Base-by-base conservation (phyloP, 2,797 vertebrate species). In the Myotis vivesi region DNA sequence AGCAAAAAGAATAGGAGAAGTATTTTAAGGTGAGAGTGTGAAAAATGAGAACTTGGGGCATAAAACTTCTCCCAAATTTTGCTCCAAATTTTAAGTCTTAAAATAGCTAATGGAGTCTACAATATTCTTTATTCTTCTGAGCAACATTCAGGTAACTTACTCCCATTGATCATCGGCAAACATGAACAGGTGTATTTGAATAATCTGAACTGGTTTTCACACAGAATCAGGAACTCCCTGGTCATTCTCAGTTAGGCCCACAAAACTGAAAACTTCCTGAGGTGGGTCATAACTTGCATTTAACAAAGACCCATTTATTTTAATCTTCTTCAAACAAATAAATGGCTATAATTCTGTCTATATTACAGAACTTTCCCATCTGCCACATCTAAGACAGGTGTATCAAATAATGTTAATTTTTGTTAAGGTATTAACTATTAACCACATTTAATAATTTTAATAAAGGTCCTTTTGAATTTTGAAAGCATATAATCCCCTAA, bases 381-480 rank as follows among this genome's bases (percentile, higher is more conserved):
- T 87, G 30, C 36, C 57, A 85, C 46, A 66, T 79, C 30, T 16
- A 93, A 15, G 51, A 87, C 16, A 95, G n/a, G 2, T 25, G 23
- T 77, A 79, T 90, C 53, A 82, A 36, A 88, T 77, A 94, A 86
- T 87, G 44, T 82, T 92, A 96, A 95, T 73, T 94, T 94, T 90
- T 94, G 77, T 82, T 75, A 95, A 68, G 25, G 1, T 11, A 80
- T 94, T 94, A 85, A 93, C 82, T 90, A 90, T 93, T 93, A 93
- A 89, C 59, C 64, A 53, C 9, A 88, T 94, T 95, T 92, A 79
- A 92, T 94, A 33, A 94, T 80, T 95, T 92, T 92, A 95, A 95
- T 94, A 94, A 88, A 92, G 51, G 23, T 92, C n/a, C 46, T 90
- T 85, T 44, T 96, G 69, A 96, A 95, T 91, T 86, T 86, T 95